A percentile compares a stretch with the other conserved stretches of the same genome.
These are phyloP conservation scores for Natator depressus DNA, from an alignment of 2,113 vertebrate species.

Conservation along the genomic window DNA sequence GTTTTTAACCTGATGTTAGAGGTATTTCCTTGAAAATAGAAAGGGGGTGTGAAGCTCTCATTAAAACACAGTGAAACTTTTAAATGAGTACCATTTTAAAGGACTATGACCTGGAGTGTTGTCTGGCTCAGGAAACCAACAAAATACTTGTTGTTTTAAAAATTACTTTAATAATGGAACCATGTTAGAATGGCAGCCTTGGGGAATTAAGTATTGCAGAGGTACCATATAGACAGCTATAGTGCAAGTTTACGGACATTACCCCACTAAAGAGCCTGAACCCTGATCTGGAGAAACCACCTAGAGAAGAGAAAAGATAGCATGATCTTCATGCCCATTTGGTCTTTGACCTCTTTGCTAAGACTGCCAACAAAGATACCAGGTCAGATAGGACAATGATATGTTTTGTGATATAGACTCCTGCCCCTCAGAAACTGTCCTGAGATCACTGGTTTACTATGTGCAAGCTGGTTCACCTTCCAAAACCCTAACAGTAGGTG, in stretches of 20 bases:
- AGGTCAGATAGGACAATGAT: not conserved
- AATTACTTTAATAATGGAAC: not conserved
- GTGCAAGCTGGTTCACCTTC: not conserved
- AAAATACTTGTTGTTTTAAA: not conserved
- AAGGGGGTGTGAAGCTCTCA: not conserved
- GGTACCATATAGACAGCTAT: not conserved
- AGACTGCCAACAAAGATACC: not conserved
- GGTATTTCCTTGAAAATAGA: not conserved
- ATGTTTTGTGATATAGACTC: not conserved
- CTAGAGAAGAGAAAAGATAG: not conserved
- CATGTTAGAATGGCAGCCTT: not conserved
- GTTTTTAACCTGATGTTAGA: not conserved
- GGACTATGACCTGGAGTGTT: not conserved
- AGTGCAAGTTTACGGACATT: not conserved
- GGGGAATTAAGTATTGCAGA: not conserved
- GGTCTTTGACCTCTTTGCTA: not conserved
- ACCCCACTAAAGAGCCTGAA: not conserved
- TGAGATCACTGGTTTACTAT: not conserved
- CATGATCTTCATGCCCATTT: not conserved
- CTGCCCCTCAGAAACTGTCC: not conserved
- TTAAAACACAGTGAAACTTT: not conserved
- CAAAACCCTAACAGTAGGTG: not conserved
- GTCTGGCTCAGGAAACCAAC: fast-evolving
- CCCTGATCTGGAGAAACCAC: not conserved
- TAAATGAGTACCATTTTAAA: not conserved